phyloP scores from a whole-genome alignment of 2,888 invertebrate species.

The Pseudoips prasinana region DNA sequence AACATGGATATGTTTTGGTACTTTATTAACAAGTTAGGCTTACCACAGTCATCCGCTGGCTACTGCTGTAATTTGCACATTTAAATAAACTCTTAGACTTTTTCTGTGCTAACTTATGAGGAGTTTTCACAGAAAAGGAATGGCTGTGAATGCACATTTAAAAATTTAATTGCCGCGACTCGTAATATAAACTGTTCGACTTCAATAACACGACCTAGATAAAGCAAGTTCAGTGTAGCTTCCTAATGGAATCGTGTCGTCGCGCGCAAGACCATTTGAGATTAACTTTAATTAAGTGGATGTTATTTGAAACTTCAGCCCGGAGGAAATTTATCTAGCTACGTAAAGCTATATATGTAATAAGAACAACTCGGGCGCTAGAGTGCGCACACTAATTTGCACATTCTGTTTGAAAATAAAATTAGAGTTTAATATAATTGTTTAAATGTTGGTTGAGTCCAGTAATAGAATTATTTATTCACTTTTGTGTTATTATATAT shows the following conservation, averaged over 20 bases:
- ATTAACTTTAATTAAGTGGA: conserved; percentile 77
- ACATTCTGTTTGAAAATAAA: background rate
- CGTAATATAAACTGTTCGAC: conserved; percentile 39
- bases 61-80: too few species aligned
- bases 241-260: conserved; percentile 70
- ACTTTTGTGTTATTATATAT: too few species aligned
- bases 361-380: conserved; percentile 13
- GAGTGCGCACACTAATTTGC: conserved; percentile 4
- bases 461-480: too few species aligned
- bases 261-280: conserved; percentile 62
- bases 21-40: too few species aligned
- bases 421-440: background rate
- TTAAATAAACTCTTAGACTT: too few species aligned
- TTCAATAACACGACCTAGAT: conserved; percentile 46
- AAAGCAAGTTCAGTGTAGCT: conserved; percentile 48
- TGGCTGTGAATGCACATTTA: conserved; percentile 18
- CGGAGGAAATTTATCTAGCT: conserved; percentile 57
- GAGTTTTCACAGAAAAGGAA: conserved; percentile 8
- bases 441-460: too few species aligned
- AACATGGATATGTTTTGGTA: too few species aligned
- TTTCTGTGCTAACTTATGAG: too few species aligned
- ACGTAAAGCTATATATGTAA: conserved; percentile 40
- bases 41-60: too few species aligned
- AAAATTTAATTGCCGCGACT: conserved; percentile 30
- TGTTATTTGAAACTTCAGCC: conserved; percentile 68